A percentile compares a stretch with the other conserved stretches of the same genome.
Evolutionary conservation across 37 sponge, comb jelly and placozoan genomes (phyloP).

Genomic region (Beroe forskalii): DNA sequence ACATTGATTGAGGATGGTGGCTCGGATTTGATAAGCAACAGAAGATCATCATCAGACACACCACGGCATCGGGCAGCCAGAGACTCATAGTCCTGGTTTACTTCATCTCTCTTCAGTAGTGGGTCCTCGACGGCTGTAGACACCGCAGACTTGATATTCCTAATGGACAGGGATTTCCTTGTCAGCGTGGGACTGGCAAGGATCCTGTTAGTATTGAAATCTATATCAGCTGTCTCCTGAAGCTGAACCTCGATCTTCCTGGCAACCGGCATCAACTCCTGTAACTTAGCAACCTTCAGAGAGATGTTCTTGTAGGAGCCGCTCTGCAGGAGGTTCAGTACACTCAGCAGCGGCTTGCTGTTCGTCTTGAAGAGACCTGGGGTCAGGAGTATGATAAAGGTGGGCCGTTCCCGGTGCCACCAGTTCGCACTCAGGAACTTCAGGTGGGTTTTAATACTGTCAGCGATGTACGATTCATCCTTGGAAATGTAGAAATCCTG

Average conservation of each 20-base stretch:
- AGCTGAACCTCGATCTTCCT: not conserved
- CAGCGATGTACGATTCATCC: slow-evolving; percentile 75
- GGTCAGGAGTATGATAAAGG: not conserved
- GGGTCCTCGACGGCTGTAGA: not conserved
- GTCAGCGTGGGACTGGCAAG: not conserved
- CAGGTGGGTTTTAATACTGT: slow-evolving; percentile 68
- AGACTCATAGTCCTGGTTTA: not conserved
- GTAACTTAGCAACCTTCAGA: not conserved
- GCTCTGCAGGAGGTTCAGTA: not conserved
- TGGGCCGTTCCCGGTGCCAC: not conserved
- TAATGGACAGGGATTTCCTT: not conserved
- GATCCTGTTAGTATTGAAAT: not conserved
- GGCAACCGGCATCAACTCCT: not conserved
- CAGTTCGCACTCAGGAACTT: slow-evolving; percentile 10
- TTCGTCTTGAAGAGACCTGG: not conserved
- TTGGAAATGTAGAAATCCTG: slow-evolving; percentile 88
- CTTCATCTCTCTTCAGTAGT: not conserved
- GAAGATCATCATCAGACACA: not conserved
- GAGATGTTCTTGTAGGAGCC: not conserved
- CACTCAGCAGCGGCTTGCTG: not conserved
- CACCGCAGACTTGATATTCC: not conserved
- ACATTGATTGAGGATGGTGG: not conserved
- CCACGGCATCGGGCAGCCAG: not conserved
- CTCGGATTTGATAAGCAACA: not conserved
- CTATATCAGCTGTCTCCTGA: not conserved